A percentile compares a stretch with the other conserved stretches of the same genome.
Evolutionary conservation across 1,140 invertebrate species (phyloP).

Genomic region (Schlechtendalia chinensis): DNA sequence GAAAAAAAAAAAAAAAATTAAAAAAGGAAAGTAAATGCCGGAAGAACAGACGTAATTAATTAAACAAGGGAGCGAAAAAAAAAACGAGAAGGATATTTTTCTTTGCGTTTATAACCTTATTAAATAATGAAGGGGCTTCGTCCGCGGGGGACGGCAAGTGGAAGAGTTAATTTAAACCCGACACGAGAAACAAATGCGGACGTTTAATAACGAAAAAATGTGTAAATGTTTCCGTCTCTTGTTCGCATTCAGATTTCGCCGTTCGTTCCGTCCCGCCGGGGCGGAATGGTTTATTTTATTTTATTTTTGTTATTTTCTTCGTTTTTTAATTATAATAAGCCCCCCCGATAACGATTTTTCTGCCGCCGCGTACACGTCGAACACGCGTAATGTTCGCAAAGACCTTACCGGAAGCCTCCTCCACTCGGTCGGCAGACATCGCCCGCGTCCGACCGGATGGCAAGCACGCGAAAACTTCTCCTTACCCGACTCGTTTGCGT

Average conservation of each 20-base stretch:
- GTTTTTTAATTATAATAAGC: slow-evolving; percentile 45
- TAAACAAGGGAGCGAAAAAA: slow-evolving; percentile 42
- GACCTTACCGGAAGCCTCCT: slow-evolving; percentile 12
- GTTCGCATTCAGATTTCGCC: slow-evolving; percentile 44
- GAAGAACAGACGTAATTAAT: slow-evolving; percentile 48
- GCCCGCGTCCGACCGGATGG: too few species aligned
- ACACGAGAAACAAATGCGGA: slow-evolving; percentile 50
- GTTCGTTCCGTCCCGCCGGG: not conserved
- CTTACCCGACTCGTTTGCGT: not conserved
- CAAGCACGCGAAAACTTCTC: slow-evolving; percentile 32
- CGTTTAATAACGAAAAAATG: slow-evolving; percentile 49
- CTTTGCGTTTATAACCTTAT: slow-evolving; percentile 50
- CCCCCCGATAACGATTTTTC: slow-evolving; percentile 39
- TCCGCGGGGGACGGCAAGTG: not conserved
- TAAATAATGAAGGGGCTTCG: slow-evolving; percentile 48
- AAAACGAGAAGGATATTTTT: slow-evolving; percentile 47
- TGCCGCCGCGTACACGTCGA: slow-evolving; percentile 4
- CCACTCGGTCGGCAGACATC: too few species aligned
- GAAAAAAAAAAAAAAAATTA: slow-evolving; percentile 33
- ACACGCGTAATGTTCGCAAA: not conserved
- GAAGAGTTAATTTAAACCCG: slow-evolving; percentile 50
- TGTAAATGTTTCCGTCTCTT: slow-evolving; percentile 48
- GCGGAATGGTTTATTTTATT: too few species aligned
- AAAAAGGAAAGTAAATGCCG: slow-evolving; percentile 37
- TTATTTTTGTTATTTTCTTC: slow-evolving; percentile 20